A percentile compares a stretch with the other conserved stretches of the same genome.
Conservation (phyloP, 1,140 invertebrate genomes). For the Polypedilum vanderplanki region DNA sequence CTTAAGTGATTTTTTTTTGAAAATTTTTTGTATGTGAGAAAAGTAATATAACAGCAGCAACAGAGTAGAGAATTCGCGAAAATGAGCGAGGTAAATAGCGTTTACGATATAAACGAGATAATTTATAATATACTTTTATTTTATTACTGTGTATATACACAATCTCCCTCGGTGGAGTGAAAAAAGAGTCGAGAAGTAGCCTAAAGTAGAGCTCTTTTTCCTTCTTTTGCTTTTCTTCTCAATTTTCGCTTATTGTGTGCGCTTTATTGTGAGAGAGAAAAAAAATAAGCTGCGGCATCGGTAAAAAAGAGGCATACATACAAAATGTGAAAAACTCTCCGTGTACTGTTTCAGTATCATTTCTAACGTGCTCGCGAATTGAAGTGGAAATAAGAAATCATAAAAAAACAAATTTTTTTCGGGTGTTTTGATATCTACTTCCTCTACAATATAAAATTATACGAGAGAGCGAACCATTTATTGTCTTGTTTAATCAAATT, state of each 20-base stretch:
- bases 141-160: conserved; percentile 21
- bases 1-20: too few species aligned
- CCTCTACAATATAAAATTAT: too few species aligned
- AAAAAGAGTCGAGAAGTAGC: not conserved
- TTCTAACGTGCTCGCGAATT: conserved; percentile 20
- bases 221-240: not conserved
- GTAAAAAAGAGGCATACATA: not conserved
- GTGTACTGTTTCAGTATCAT: conserved; percentile 4
- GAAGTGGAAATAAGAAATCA: conserved; percentile 12
- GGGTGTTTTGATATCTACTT: not conserved
- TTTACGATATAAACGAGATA: conserved; percentile 25
- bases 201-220: not conserved
- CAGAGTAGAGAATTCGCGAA: not conserved
- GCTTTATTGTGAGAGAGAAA: not conserved
- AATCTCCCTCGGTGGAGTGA: not conserved
- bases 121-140: conserved; percentile 24
- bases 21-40: not conserved
- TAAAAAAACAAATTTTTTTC: not conserved
- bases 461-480: not conserved
- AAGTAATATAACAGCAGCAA: not conserved
- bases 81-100: conserved; percentile 25
- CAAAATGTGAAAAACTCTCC: not conserved
- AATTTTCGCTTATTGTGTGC: too few species aligned
- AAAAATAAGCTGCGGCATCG: not conserved
- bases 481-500: conserved; percentile 26